Conservation (phyloP, 2,888 invertebrate genomes). For the Drosophila robusta region DNA sequence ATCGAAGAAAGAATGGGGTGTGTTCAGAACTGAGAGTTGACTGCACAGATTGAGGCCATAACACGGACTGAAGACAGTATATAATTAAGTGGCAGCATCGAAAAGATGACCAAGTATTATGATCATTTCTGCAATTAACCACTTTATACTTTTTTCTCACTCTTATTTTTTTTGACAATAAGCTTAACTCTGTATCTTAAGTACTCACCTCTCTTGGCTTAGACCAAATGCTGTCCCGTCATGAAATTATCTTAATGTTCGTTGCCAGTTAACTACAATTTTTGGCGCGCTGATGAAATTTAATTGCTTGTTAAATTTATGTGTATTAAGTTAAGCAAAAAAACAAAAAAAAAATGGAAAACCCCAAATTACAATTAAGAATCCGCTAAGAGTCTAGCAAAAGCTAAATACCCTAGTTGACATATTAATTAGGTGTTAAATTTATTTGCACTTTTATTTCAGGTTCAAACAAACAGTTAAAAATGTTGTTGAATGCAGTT, state of each 20-base stretch:
- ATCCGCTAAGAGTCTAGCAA: not conserved
- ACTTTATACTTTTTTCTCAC: not conserved
- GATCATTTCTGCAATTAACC: not conserved
- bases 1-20: not conserved
- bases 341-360: slow-evolving; percentile 19
- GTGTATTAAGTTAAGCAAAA: slow-evolving; percentile 23
- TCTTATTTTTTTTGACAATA: too few relatives aligned
- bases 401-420: not conserved
- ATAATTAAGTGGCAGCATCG: not conserved
- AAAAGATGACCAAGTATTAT: not conserved
- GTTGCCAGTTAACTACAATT: not conserved
- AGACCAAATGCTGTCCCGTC: not conserved
- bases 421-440: not conserved
- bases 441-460: too few relatives aligned
- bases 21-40: not conserved
- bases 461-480: too few relatives aligned
- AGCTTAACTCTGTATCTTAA: not conserved
- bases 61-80: not conserved
- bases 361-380: slow-evolving; percentile 1
- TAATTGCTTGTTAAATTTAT: slow-evolving; percentile 51
- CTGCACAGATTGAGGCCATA: too few relatives aligned
- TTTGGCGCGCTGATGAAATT: slow-evolving; percentile 18
- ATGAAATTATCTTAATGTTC: not conserved
- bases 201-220: not conserved
- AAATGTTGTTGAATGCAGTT: too few relatives aligned